phyloP scores from a whole-genome alignment of 2,888 invertebrate species.

The Erannis defoliaria region DNA sequence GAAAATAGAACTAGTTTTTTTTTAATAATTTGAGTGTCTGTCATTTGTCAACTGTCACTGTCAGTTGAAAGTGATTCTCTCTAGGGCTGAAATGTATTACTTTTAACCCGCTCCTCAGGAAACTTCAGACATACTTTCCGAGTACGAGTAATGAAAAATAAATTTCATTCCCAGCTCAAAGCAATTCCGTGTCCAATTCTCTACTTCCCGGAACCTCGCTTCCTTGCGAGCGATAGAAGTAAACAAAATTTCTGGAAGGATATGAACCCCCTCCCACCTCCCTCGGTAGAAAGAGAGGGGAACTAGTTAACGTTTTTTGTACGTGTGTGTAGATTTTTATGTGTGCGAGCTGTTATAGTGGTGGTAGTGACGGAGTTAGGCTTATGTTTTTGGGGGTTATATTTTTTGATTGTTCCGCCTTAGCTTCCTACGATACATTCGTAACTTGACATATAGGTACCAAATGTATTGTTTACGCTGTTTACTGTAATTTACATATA shows the following conservation, averaged over 20 bases:
- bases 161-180: constrained; percentile 59
- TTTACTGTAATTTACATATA: too few relatives aligned
- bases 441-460: too few relatives aligned
- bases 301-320: constrained; percentile 83
- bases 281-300: constrained; percentile 41
- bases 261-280: constrained; percentile 64
- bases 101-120: too few relatives aligned
- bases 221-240: constrained; percentile 82
- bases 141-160: background rate
- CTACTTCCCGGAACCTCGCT: constrained; percentile 64
- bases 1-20: too few relatives aligned
- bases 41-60: too few relatives aligned
- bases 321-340: constrained; percentile 74
- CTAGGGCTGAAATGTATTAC: too few relatives aligned
- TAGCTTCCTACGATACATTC: background rate
- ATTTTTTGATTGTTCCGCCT: background rate
- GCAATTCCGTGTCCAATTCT: constrained; percentile 73
- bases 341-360: constrained; percentile 64
- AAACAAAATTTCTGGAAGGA: constrained; percentile 86
- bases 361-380: constrained; percentile 13
- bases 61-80: too few relatives aligned
- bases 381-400: background rate
- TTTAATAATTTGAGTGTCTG: too few relatives aligned
- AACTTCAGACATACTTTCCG: background rate
- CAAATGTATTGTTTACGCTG: too few relatives aligned